Percentiles rank a stretch among this genome's conserved stretches.
These are phyloP conservation scores for Sander lucioperca DNA, from an alignment of 2,113 vertebrate species.

Conservation along the genomic window DNA sequence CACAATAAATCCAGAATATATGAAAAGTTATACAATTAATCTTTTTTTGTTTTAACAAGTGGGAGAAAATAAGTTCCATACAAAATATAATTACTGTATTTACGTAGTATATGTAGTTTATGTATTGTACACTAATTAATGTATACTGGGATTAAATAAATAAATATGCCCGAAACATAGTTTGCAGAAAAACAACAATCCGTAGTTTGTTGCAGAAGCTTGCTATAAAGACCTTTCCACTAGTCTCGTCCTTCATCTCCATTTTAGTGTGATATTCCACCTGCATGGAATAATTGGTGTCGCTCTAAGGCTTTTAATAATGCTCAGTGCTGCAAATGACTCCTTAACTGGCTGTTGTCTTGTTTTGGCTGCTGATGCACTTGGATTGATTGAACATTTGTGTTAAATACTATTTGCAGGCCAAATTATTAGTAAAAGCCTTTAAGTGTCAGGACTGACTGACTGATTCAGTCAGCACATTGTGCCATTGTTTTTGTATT, in stretches of 20 bases:
- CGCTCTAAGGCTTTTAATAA: constrained; percentile 74
- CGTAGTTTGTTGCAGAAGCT: constrained; percentile 71
- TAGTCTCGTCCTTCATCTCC: constrained; percentile 62
- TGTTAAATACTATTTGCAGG: constrained; percentile 8
- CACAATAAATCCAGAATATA: too few relatives aligned
- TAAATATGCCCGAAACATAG: background rate
- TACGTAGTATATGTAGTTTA: background rate
- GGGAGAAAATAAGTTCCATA: constrained; percentile 1
- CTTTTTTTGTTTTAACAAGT: constrained; percentile 2
- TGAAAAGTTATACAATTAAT: background rate
- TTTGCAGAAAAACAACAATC: background rate
- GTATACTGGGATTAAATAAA: background rate
- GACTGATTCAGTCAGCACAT: constrained; percentile 23
- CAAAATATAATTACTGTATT: background rate
- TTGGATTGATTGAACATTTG: background rate
- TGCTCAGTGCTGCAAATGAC: constrained; percentile 57
- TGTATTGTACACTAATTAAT: background rate
- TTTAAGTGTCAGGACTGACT: constrained; percentile 23
- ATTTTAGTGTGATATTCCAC: constrained; percentile 58
- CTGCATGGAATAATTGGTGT: constrained; percentile 66
- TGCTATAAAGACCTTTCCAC: constrained; percentile 74
- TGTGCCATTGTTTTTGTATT: constrained; percentile 29
- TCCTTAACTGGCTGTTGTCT: constrained; percentile 15
- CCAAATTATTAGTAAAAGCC: constrained; percentile 72
- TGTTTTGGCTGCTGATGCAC: constrained; percentile 12